Evolutionary conservation across 2,888 invertebrate genomes (phyloP).

Genomic region (Imbricaverruca yamaguchii): DNA sequence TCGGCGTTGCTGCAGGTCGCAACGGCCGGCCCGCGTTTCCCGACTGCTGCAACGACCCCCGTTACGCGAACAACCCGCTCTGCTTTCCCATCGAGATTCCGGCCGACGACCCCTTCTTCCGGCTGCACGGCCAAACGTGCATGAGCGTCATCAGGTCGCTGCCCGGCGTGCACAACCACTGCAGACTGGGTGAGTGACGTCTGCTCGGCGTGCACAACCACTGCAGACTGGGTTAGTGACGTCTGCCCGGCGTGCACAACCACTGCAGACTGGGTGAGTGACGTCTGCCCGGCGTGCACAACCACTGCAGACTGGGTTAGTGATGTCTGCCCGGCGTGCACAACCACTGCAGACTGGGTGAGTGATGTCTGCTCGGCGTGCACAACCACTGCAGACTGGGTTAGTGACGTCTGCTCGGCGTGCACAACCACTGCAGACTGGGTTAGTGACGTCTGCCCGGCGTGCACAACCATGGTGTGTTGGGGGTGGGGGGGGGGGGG

Average conservation of each 20-base stretch:
- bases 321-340: no score
- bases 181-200: constrained; percentile 60
- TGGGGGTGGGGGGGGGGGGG: no score
- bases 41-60: constrained; percentile 44
- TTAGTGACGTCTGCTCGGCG: constrained; percentile 58
- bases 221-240: no score
- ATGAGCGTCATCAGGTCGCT: constrained; percentile 84
- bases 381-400: no score
- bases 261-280: no score
- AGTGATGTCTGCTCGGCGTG: no score
- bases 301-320: no score
- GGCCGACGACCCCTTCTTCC: constrained; percentile 25
- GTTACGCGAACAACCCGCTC: constrained; percentile 23
- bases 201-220: no score
- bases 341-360: no score
- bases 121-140: constrained; percentile 61
- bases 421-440: constrained; percentile 75
- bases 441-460: constrained; percentile 46
- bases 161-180: constrained; percentile 77
- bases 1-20: constrained; percentile 61
- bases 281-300: no score
- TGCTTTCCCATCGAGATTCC: constrained; percentile 26
- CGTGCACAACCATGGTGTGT: no score
- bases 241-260: no score
- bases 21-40: constrained; percentile 81